A percentile compares a stretch with the other conserved stretches of the same genome.
These are phyloP conservation scores for Arothron firmamentum DNA, from an alignment of 2,113 vertebrate species.

Conservation along the genomic window DNA sequence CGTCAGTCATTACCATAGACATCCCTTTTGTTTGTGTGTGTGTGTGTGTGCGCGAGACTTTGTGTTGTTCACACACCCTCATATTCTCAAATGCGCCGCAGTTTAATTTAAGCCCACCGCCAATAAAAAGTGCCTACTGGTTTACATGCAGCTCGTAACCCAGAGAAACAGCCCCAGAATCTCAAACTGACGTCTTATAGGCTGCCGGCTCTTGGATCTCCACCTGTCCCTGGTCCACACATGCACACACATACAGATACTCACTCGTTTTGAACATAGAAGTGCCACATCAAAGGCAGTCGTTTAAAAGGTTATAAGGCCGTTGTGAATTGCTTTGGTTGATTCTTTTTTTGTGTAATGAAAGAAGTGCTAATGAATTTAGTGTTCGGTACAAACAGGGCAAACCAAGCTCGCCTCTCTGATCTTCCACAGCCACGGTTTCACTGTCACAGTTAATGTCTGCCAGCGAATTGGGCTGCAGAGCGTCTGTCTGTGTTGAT, in stretches of 20 bases:
- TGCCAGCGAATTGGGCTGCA: background rate
- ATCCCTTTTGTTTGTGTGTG: constrained; percentile 29
- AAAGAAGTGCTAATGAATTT: constrained; percentile 67
- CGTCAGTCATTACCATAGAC: constrained; percentile 54
- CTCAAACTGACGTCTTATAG: constrained; percentile 52
- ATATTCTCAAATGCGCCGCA: constrained; percentile 63
- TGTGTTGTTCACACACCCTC: constrained; percentile 54
- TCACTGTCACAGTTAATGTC: constrained; percentile 25
- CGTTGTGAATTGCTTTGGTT: constrained; percentile 52
- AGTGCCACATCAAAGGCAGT: constrained; percentile 53
- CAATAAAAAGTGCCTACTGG: constrained; percentile 65
- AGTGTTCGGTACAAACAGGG: constrained; percentile 54
- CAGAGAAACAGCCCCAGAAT: constrained; percentile 51
- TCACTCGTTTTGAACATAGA: constrained; percentile 34
- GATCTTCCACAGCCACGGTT: constrained; percentile 46
- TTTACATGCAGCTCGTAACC: constrained; percentile 62
- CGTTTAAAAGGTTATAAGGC: constrained; percentile 48
- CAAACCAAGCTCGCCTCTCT: constrained; percentile 56
- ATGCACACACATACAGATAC: constrained; percentile 17
- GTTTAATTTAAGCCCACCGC: constrained; percentile 65
- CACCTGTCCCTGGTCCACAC: constrained; percentile 50
- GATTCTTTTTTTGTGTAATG: constrained; percentile 47
- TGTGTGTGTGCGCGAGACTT: constrained; percentile 16
- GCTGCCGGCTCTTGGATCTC: constrained; percentile 37
- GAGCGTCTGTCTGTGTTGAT: constrained; percentile 43